phyloP scores from a whole-genome alignment of 53 echinoderm and acorn worm genomes.

The Luidia sarsii region DNA sequence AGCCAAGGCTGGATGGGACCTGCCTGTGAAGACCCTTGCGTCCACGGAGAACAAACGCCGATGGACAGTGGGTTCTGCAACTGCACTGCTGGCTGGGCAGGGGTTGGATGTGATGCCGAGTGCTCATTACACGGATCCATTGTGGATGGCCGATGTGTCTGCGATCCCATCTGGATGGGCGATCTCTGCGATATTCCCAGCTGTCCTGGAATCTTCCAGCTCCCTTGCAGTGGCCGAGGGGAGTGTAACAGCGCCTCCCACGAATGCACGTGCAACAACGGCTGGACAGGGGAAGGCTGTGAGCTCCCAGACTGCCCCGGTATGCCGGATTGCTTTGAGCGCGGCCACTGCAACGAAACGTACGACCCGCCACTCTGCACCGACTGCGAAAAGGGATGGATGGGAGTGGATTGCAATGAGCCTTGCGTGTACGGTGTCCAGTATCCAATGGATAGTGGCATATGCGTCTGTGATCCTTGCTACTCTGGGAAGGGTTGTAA shows the following conservation, averaged over 20 bases:
- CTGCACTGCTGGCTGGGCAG: slow-evolving; percentile 70
- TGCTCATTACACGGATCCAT: slow-evolving; percentile 83
- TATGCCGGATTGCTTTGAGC: slow-evolving; percentile 74
- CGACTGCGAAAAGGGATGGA: slow-evolving; percentile 71
- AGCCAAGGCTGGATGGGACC: slow-evolving; percentile 85
- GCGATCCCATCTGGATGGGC: slow-evolving; percentile 79
- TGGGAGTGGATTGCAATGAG: slow-evolving; percentile 83
- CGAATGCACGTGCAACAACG: slow-evolving; percentile 71
- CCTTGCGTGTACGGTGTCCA: slow-evolving; percentile 70
- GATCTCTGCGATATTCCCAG: slow-evolving; percentile 78
- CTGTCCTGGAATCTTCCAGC: slow-evolving; percentile 70
- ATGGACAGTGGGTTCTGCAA: slow-evolving; percentile 86
- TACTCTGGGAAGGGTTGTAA: slow-evolving; percentile 89
- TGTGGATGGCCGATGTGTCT: slow-evolving; percentile 58
- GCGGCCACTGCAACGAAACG: slow-evolving; percentile 78
- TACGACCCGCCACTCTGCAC: slow-evolving; percentile 79
- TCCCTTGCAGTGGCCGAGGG: slow-evolving; percentile 80
- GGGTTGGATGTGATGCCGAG: slow-evolving; percentile 89
- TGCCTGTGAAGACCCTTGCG: slow-evolving; percentile 91
- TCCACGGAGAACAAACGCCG: slow-evolving; percentile 76
- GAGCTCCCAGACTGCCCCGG: slow-evolving; percentile 91
- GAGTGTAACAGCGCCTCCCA: slow-evolving; percentile 87
- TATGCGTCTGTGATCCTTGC: slow-evolving; percentile 82
- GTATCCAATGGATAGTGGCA: slow-evolving; percentile 75
- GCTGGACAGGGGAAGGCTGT: slow-evolving; percentile 91